Base-by-base conservation (phyloP, 2,888 invertebrate species). In the Ormyrus rosae region DNA sequence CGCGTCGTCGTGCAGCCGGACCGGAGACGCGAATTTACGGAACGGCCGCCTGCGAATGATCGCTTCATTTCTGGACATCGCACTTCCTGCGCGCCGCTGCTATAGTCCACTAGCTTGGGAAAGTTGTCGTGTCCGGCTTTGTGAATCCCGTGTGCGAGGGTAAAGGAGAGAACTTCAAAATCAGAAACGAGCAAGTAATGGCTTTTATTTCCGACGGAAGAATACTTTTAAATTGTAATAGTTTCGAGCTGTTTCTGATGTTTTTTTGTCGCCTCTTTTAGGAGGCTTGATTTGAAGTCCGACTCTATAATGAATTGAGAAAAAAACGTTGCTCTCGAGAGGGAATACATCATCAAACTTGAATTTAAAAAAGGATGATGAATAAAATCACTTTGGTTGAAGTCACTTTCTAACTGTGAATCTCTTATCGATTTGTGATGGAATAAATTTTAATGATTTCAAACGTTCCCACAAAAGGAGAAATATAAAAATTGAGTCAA, bases 1-100 rank as follows among this genome's bases (percentile, higher is more conserved):
- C 88, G 88, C 88, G 86, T 83, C 85, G 76, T 63, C 88, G 88
- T 88, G 86, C 83, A 84, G 76, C 61, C 68, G 80, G 81, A 83
- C 80, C 83, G 80, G 83, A 82, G 83, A 83, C 82, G 81, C 84
- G 80, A 78, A 82, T 73, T 83, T 82, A 78, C 81, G 83, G 69
- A 61, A 46, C 75, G 60, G 19, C 45, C 61, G 67, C 82, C 80
- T 81, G 82, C 81, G 81, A 83, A 82, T 82, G 83, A 81, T 81
- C 79, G 82, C 83, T 81, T 82, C 82, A 84, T 84, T 84, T 80
- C 82, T 80, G 74, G 81, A 81, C 83, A 60, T 81, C 70, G 76
- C 65, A 67, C 61, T 72, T 69, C 69, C 73, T 55, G 64, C 19
- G 53, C 34, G 8, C 9, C 46, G 58, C 10, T 9, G 4, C 50